A percentile compares a stretch with the other conserved stretches of the same genome.
phyloP scores from a whole-genome alignment of 2,113 vertebrate species.

The Macrotus californicus region DNA sequence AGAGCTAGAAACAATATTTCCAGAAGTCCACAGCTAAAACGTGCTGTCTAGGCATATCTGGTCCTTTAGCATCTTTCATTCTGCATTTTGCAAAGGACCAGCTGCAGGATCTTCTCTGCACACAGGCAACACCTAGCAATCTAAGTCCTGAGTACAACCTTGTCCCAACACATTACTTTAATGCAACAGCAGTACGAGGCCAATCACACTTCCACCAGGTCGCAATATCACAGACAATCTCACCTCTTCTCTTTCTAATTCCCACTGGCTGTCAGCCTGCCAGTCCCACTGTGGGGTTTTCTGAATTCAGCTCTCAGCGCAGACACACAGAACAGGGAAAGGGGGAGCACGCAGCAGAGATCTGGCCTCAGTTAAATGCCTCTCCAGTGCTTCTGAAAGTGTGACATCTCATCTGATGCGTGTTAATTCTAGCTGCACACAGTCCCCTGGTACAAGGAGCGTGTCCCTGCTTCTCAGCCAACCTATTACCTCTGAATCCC shows the following conservation, averaged over 20 bases:
- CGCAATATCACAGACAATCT: slow-evolving; percentile 14
- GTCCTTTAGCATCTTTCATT: not conserved
- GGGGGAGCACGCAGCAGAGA: slow-evolving; percentile 59
- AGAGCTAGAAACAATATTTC: not conserved
- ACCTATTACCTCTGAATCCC: slow-evolving; percentile 63
- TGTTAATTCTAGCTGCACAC: slow-evolving; percentile 72
- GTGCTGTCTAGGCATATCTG: too few relatives aligned
- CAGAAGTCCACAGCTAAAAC: not conserved
- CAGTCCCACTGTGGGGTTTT: slow-evolving; percentile 51
- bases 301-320: slow-evolving; percentile 63
- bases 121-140: not conserved
- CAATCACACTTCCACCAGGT: slow-evolving; percentile 16
- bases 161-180: slow-evolving; percentile 20
- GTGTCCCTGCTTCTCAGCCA: slow-evolving; percentile 73
- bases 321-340: slow-evolving; percentile 23
- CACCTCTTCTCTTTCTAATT: slow-evolving; percentile 52
- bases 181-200: slow-evolving; percentile 47
- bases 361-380: slow-evolving; percentile 67
- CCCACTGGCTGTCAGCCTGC: slow-evolving; percentile 35
- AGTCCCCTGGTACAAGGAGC: slow-evolving; percentile 65
- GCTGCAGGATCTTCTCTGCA: not conserved
- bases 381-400: slow-evolving; percentile 68
- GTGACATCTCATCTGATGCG: slow-evolving; percentile 79
- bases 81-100: not conserved
- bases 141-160: not conserved